Conservation (phyloP, 2,797 vertebrate species). For the Hydrolagus colliei region DNA sequence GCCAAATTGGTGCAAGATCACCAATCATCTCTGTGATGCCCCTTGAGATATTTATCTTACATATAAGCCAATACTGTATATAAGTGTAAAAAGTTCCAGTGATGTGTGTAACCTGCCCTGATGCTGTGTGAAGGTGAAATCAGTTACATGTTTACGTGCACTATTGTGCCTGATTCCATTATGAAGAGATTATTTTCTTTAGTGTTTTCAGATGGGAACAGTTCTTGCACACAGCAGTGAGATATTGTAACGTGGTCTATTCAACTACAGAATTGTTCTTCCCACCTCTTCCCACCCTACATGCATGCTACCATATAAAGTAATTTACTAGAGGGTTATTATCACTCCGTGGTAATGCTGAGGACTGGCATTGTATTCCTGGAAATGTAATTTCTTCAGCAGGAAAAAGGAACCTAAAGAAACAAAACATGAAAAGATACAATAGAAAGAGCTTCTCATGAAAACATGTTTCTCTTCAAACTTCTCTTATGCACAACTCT, state of each 20-base stretch:
- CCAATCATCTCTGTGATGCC: too few relatives aligned
- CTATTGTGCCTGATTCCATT: not conserved
- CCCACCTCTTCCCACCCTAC: not conserved
- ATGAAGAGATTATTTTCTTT: not conserved
- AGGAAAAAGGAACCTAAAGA: not conserved
- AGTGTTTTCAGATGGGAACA: not conserved
- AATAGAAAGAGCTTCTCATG: not conserved
- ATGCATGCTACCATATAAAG: not conserved
- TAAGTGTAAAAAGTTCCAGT: not conserved
- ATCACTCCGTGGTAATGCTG: not conserved
- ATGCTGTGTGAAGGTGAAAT: not conserved
- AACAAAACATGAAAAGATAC: not conserved
- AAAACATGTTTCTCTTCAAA: slow-evolving; percentile 14
- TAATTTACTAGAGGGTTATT: not conserved
- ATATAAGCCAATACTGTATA: not conserved
- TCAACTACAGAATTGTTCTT: not conserved
- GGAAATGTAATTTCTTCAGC: not conserved
- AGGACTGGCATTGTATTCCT: not conserved
- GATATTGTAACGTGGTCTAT: not conserved
- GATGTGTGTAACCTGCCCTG: too few relatives aligned
- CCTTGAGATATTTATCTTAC: too few relatives aligned
- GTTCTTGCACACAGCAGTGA: not conserved
- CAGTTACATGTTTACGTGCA: not conserved
- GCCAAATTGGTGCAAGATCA: too few relatives aligned
- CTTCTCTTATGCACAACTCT: slow-evolving; percentile 7